Evolutionary conservation across 2,888 invertebrate species (phyloP), one percentile per base, ranked within the genome.

Genomic region (Cephus sareptanus): DNA sequence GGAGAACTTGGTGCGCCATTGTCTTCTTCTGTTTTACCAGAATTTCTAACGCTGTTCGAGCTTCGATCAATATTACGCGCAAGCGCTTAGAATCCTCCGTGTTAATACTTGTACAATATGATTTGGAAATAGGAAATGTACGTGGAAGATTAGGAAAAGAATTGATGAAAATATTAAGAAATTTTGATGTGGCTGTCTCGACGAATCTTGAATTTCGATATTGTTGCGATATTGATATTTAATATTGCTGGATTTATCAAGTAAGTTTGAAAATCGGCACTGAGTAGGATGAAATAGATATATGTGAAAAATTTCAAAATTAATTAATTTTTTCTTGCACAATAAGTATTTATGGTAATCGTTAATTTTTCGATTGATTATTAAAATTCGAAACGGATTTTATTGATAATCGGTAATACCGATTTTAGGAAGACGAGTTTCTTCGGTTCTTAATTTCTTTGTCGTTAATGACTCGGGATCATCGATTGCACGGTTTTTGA

Each of bases 41-140:
- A 73, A n/a, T 75, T 34, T 13, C 37, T 76, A 71, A 71, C 76
- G 76, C 73, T 34, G n/a, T 71, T 73, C 70, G 79, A 68, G 76
- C 77, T 75, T 56, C 81, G 81, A 83, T 83, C 83, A 76, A 83
- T 83, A 82, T 77, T 74, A 74, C 81, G 80, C 83, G 83, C 83
- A 80, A n/a, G 83, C 83, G 83, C 83, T 73, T 74, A 40, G 56
- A 56, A 23, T 56, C 6, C 56, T 23, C 9, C 56, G 56, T 56
- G 56, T 56, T 56, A 15, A 56, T 56, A 56, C 56, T 56, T 56
- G 56, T 56, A 56, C 56, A 23, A 23, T 56, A 56, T 56, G 9
- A 56, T 56, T 56, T 56, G 56, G 23, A 9, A 9, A 56, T 23
- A 23, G 23, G 56, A 56, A 9, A 56, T 23, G 23, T 56, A 56